Percentiles rank a stretch among this genome's conserved stretches.
phyloP scores from a whole-genome alignment of 2,797 vertebrate genomes.

The Cirrhinus molitorella region DNA sequence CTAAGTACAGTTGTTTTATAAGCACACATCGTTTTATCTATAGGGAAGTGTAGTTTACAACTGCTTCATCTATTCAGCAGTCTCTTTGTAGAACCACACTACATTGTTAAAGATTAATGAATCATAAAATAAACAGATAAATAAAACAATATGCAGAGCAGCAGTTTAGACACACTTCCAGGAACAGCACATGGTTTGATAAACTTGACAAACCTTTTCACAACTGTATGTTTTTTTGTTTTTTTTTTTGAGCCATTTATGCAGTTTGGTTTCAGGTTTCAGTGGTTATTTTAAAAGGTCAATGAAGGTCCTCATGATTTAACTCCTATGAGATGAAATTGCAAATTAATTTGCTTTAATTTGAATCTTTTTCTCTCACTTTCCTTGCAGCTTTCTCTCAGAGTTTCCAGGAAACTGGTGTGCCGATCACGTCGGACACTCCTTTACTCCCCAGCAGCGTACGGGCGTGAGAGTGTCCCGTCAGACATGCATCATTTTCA shows the following conservation, averaged over 20 bases:
- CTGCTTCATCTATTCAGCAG: background rate
- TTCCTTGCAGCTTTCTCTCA: constrained; percentile 43
- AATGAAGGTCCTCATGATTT: background rate
- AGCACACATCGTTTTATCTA: background rate
- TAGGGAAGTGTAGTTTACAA: background rate
- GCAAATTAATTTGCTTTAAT: background rate
- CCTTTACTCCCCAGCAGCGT: constrained; percentile 49
- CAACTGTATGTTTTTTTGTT: background rate
- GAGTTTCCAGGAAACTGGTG: constrained; percentile 36
- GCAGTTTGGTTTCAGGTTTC: background rate
- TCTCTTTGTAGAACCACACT: background rate
- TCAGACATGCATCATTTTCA: background rate
- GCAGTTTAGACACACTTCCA: background rate
- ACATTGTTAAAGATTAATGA: background rate
- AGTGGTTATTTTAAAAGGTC: background rate
- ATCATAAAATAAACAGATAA: background rate
- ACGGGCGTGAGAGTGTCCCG: constrained; percentile 29
- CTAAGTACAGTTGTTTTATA: background rate
- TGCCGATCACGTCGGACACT: constrained; percentile 46
- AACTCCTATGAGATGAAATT: background rate
- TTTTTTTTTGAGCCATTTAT: too few species aligned
- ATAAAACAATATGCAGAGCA: background rate
- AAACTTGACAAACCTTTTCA: background rate
- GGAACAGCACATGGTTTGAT: background rate
- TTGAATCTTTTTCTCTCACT: background rate